These are phyloP conservation scores for Hetaerina titia DNA, from an alignment of 2,888 invertebrate species.

Conservation along the genomic window DNA sequence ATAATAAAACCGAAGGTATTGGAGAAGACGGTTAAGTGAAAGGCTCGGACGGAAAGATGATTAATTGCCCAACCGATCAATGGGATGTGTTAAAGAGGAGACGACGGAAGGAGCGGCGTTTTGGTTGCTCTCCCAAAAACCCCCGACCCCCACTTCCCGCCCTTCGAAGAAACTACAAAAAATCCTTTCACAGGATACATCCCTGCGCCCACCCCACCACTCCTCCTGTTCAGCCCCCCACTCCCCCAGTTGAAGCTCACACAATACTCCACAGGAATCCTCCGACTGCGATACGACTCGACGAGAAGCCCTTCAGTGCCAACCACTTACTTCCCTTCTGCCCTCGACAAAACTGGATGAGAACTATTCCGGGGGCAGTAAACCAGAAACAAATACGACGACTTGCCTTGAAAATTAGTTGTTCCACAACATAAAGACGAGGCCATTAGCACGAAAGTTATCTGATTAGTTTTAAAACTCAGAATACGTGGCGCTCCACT, in stretches of 20 bases:
- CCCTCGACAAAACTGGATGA: background rate
- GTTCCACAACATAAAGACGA: no score
- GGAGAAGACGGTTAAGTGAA: slow-evolving; percentile 25
- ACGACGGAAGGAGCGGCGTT: background rate
- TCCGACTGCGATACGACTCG: background rate
- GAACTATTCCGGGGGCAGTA: background rate
- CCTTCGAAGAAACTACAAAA: background rate
- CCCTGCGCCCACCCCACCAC: background rate
- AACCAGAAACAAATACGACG: no score
- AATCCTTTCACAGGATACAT: background rate
- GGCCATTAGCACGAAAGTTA: no score
- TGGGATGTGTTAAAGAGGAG: background rate
- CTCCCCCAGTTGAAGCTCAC: background rate
- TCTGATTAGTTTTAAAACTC: no score
- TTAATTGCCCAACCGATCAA: slow-evolving; percentile 67
- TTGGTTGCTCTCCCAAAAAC: background rate
- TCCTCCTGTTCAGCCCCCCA: no score
- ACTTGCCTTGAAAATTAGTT: no score
- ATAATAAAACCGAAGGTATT: slow-evolving; percentile 16
- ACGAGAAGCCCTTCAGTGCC: background rate
- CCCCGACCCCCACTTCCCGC: background rate
- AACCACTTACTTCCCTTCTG: background rate
- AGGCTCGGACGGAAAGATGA: slow-evolving; percentile 53
- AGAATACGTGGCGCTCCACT: no score
- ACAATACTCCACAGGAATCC: background rate